Evolutionary conservation across 23 tunicate species (phyloP).

Genomic region (Trididemnum miniatum): DNA sequence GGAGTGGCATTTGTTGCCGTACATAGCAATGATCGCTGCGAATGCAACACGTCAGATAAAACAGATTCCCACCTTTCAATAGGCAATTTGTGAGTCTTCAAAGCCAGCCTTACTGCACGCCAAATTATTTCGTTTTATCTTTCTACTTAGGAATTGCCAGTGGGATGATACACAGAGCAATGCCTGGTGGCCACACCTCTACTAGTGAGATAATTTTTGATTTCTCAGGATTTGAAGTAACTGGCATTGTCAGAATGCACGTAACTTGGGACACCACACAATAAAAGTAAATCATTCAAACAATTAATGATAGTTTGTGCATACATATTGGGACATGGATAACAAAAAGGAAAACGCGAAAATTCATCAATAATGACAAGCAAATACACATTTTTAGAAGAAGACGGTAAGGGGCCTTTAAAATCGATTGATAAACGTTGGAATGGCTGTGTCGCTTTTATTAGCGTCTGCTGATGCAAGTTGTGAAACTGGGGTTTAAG

Average conservation of each 20-base stretch:
- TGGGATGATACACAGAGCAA: neutral
- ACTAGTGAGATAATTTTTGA: neutral
- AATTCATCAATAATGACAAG: no score
- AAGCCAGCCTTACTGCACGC: neutral
- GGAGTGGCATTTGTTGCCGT: slow-evolving; percentile 36
- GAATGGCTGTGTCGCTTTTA: no score
- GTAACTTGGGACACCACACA: neutral
- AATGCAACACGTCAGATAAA: slow-evolving; percentile 27
- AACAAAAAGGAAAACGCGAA: no score
- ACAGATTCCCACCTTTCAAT: slow-evolving; percentile 10
- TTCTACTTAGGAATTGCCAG: slow-evolving; percentile 20
- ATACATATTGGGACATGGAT: neutral
- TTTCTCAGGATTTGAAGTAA: neutral
- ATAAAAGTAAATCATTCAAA: neutral
- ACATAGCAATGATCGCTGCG: slow-evolving; percentile 9
- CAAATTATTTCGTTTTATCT: slow-evolving; percentile 1
- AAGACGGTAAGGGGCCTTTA: no score
- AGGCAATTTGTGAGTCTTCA: neutral
- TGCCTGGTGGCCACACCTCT: neutral
- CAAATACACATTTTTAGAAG: no score
- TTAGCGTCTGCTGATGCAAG: no score
- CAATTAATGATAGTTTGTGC: neutral
- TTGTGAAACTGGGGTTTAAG: neutral
- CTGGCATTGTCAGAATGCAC: slow-evolving; percentile 3
- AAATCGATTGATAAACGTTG: no score